A percentile compares a stretch with the other conserved stretches of the same genome.
These are phyloP conservation scores for Furcifer pardalis DNA, from an alignment of 2,797 vertebrate genomes.

Conservation along the genomic window DNA sequence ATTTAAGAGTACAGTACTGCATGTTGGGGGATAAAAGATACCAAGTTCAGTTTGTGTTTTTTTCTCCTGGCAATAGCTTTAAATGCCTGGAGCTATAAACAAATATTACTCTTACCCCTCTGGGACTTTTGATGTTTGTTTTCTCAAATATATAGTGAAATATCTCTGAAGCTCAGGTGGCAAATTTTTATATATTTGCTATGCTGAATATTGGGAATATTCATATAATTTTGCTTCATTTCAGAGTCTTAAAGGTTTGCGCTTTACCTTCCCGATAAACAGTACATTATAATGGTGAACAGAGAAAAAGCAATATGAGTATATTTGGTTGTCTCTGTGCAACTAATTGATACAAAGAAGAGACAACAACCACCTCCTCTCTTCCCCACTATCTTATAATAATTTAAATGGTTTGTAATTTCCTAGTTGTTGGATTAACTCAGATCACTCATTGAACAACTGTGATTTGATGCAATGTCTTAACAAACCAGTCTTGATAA, in stretches of 20 bases:
- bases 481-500: too few species aligned
- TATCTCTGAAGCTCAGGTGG: neutral
- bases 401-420: neutral
- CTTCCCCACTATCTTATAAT: neutral
- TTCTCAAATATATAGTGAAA: neutral
- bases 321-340: neutral
- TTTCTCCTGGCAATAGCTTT: slow-evolving; percentile 37
- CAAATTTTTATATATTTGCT: neutral
- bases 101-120: neutral
- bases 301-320: neutral
- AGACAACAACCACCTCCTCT: too few species aligned
- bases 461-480: too few species aligned
- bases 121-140: neutral
- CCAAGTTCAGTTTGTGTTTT: slow-evolving; percentile 61
- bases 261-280: slow-evolving; percentile 19
- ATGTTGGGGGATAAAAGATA: too few species aligned
- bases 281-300: neutral
- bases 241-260: neutral
- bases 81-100: slow-evolving; percentile 18
- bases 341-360: neutral
- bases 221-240: neutral
- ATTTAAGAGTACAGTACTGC: slow-evolving; percentile 46
- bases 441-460: too few species aligned
- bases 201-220: neutral
- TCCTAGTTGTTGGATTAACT: too few species aligned